Evolutionary conservation across 2,888 invertebrate species (phyloP).

Genomic region (Ophioninae sp.): DNA sequence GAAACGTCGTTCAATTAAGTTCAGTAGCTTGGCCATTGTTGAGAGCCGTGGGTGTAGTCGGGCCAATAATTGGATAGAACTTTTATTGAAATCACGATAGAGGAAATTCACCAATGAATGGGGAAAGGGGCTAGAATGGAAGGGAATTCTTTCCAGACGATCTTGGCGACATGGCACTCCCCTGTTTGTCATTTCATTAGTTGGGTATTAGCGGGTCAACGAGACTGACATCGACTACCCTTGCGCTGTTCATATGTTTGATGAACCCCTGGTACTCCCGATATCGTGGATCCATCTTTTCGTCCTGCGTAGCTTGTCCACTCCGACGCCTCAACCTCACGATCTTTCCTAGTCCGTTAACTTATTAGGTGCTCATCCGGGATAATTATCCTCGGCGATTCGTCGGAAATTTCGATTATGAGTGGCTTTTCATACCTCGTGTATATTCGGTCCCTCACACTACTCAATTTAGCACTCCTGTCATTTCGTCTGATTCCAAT

Average conservation of each 20-base stretch:
- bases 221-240: constrained; percentile 38
- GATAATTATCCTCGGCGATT: constrained; percentile 59
- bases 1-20: not conserved
- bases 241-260: constrained; percentile 31
- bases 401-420: constrained; percentile 53
- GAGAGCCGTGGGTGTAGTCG: not conserved
- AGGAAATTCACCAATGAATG: constrained; percentile 52
- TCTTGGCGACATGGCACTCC: constrained; percentile 60
- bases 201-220: constrained; percentile 61
- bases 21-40: not conserved
- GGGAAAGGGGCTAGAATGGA: constrained; percentile 6
- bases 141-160: constrained; percentile 14
- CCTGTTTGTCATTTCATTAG: constrained; percentile 71
- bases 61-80: constrained; percentile 51
- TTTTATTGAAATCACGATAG: constrained; percentile 66
- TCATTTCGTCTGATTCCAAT: not conserved
- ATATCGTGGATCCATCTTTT: constrained; percentile 9
- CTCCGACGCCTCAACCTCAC: constrained; percentile 11
- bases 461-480: not conserved
- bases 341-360: constrained; percentile 25
- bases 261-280: constrained; percentile 23
- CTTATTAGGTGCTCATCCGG: constrained; percentile 52
- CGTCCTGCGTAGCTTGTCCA: constrained; percentile 10
- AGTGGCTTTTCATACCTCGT: constrained; percentile 10
- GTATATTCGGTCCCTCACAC: not conserved